Base-by-base conservation (phyloP, 2,888 invertebrate genomes). In the Leistus spinibarbis region DNA sequence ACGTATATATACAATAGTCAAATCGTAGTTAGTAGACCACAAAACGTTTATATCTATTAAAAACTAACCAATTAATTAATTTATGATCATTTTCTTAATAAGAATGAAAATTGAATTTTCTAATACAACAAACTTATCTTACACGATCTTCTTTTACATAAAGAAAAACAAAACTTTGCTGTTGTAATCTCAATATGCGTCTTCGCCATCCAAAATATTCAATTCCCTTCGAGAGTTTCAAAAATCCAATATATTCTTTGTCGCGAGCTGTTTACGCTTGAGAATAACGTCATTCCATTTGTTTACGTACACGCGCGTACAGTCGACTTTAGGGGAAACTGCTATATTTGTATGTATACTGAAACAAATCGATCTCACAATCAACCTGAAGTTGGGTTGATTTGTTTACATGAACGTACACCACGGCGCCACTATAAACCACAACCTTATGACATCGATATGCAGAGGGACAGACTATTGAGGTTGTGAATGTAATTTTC, bases 331-430 rank as follows among this genome's bases (percentile, higher is more conserved):
- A 16, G 19, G 22, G 19, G 19, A 19, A 60, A 60, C 9, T 60
- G 60, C 20, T 81, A 81, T 82, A 83, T 83, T 82, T 83, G 82
- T 82, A 83, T 82, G 82, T 82, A n/a, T n/a, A n/a, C n/a, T 82
- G 82, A 83, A 83, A 83, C 83, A 83, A 83, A 82, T 82, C 83
- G 82, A 83, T 83, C 40, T 4, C 81, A 82, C 80, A 79, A 79
- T 73, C 73, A 73, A 66, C 64, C 67, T 53, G 17, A 64, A 72
- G 72, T 72, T 72, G 64, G 53, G 54, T 60, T 73, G 73, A 73
- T 73, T 73, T 73, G 73, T 73, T 73, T 73, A 73, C 73, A 73
- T 60, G 73, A 67, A 67, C 56, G 71, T 17, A 19, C 40, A 57
- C n/a, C n/a, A n/a, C n/a, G 5, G 17, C 40, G 65, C 65, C 71